Base-by-base conservation (phyloP, 2,888 invertebrate genomes). In the Siphonodentalium dalli region DNA sequence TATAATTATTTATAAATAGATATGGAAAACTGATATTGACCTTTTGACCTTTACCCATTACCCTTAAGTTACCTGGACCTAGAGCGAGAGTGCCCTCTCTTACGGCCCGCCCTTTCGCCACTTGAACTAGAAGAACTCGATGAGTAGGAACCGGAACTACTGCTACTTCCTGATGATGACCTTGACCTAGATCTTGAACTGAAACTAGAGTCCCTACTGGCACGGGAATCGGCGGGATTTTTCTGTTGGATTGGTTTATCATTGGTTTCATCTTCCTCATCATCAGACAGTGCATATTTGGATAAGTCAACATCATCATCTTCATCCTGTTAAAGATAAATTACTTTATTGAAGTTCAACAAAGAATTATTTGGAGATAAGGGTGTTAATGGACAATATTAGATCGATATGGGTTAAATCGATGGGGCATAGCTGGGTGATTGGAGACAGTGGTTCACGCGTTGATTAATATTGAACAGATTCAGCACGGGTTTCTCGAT, bases 271-370 rank as follows among this genome's bases (percentile, higher is more conserved):
- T 86, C 87, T 56, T 87, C 88, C 55, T 88, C 89, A 87, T 89
- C 89, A 45, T 78, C 83, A 65, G 78, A 82, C 37, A 91, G 83
- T 75, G 90, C 89, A 78, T 91, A 91, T 77, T 90, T 90, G 23
- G 90, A 88, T 41, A 90, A 84, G 79, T 91, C 90, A 24, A 65
- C 78, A 31, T 87, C 67, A 23, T 65, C 72, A 40, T 69, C 70
- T 42, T 68, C 68, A 26, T 65, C 68, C 42, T 65, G 33, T 13
- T 28, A 21, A 26, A 15, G 33, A 49, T 34, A 43, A 34, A 44
- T 15, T 37, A 26, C n/a, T n/a, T n/a, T n/a, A n/a, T n/a, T n/a
- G n/a, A n/a, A n/a, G n/a, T n/a, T n/a, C n/a, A n/a, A n/a, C n/a
- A n/a, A n/a, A n/a, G n/a, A n/a, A n/a, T n/a, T n/a, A n/a, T n/a